These are phyloP conservation scores for Reinhardtius hippoglossoides DNA, from an alignment of 2,113 vertebrate species.

Conservation along the genomic window DNA sequence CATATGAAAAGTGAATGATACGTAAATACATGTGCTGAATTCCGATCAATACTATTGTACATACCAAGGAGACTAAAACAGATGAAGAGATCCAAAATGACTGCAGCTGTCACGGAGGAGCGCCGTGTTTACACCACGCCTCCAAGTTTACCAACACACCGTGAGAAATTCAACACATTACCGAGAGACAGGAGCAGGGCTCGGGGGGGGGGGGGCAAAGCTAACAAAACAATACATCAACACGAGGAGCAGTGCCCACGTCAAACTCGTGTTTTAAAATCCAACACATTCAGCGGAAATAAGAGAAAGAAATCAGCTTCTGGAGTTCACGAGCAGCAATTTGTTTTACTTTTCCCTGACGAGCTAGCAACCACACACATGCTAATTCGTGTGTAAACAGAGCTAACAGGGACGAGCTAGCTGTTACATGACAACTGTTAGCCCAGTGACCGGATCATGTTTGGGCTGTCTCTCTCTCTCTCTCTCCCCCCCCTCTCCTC, in stretches of 20 bases:
- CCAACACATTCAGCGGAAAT: neutral
- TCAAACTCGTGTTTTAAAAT: neutral
- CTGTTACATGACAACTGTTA: constrained; percentile 37
- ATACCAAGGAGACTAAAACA: too few relatives aligned
- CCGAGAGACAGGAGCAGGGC: constrained; percentile 4
- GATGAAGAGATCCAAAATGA: too few relatives aligned
- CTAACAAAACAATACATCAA: neutral
- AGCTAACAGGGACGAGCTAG: neutral
- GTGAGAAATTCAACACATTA: constrained; percentile 56
- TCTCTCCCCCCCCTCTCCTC: too few relatives aligned
- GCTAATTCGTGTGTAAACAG: neutral
- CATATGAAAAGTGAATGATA: constrained; percentile 13
- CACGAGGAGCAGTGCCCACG: too few relatives aligned
- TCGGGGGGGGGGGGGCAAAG: neutral
- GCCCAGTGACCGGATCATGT: constrained; percentile 52
- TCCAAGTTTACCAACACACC: constrained; percentile 69
- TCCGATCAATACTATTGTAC: too few relatives aligned
- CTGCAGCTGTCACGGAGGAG: neutral
- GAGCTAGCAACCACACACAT: neutral
- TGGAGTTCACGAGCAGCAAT: neutral
- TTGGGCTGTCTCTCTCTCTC: constrained; percentile 6
- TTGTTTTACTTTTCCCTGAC: neutral
- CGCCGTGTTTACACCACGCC: constrained; percentile 65
- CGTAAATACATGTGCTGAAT: neutral
- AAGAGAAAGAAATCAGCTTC: neutral